A percentile compares a stretch with the other conserved stretches of the same genome.
Evolutionary conservation across 92 coral and sea anemone genomes (phyloP).

Genomic region (Epizoanthus scotinus): DNA sequence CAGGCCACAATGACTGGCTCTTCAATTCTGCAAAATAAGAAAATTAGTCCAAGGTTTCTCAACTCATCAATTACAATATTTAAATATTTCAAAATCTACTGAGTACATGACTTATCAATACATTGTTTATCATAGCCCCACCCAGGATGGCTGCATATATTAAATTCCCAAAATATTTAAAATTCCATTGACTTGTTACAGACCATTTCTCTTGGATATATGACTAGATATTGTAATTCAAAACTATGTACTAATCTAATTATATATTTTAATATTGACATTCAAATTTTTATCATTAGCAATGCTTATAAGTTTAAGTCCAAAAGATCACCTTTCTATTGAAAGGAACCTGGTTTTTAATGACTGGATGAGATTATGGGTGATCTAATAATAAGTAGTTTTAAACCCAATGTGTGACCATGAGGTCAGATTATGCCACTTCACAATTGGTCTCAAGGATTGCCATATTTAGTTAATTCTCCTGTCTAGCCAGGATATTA

Average conservation of each 20-base stretch:
- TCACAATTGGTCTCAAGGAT: too few relatives aligned
- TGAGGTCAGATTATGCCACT: too few relatives aligned
- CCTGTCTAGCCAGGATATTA: not conserved
- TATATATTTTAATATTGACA: too few relatives aligned
- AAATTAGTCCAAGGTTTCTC: not conserved
- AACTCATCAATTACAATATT: too few relatives aligned
- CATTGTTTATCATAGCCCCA: too few relatives aligned
- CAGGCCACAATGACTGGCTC: slow-evolving; percentile 94
- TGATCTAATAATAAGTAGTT: not conserved
- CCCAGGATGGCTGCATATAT: not conserved
- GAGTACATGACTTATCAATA: too few relatives aligned
- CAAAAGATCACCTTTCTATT: not conserved
- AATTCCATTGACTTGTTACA: slow-evolving; percentile 21
- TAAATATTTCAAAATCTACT: too few relatives aligned
- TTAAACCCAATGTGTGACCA: not conserved
- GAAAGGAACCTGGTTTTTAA: not conserved
- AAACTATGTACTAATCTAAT: too few relatives aligned
- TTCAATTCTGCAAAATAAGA: slow-evolving; percentile 53
- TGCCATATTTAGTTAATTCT: not conserved
- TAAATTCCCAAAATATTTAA: slow-evolving; percentile 25
- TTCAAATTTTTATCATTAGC: not conserved
- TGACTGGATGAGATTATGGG: not conserved
- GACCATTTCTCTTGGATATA: not conserved
- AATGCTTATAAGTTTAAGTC: not conserved
- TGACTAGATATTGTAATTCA: too few relatives aligned